Evolutionary conservation across 2,797 vertebrate species (phyloP), one percentile per base, ranked within the genome.

Genomic region (Pseudomugil gertrudae): DNA sequence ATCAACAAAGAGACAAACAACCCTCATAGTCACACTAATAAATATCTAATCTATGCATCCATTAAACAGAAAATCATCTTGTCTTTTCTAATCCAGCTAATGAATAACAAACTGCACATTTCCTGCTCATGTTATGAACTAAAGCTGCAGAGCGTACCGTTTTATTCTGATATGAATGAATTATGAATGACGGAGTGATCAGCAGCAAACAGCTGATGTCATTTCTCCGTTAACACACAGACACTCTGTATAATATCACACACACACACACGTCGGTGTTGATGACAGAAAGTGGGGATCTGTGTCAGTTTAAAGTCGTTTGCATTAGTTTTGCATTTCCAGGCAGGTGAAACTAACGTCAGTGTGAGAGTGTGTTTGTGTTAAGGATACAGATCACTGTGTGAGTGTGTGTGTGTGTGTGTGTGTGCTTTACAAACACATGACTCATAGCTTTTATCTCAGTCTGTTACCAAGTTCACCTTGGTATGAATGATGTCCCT

Each of bases 391-490:
- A 0, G 9, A 33, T 62, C 57, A 58, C 63, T 73, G 48, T 43
- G 63, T 36, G 35, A 13, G 35, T 36, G 11, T 13, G 11, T 14
- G 50, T 62, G 10, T 51, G 26, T 7, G 6, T 51, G 10, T 57
- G 10, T 48, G 9, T 56, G 69, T 67, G 51, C 61, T 90, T 91
- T 87, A 65, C 87, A 91, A 89, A 64, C n/a, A 23, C 63, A 80
- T 84, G 79, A 85, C 57, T 85, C 68, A 80, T 63, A 64, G 55
- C 57, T 74, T 54, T 60, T 17, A 53, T 32, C 23, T 43, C 50
- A 48, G 57, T 76, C 36, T 47, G 63, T 53, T 23, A 77, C 48
- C 47, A 58, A 38, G 55, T 38, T 60, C 30, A 65, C 65, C 51
- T 74, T 48, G 53, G 47, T 40, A 47, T 33, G 32, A 29, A 69